These are phyloP conservation scores for Craterocephalus amniculus DNA, from an alignment of 2,797 vertebrate species.

Conservation along the genomic window DNA sequence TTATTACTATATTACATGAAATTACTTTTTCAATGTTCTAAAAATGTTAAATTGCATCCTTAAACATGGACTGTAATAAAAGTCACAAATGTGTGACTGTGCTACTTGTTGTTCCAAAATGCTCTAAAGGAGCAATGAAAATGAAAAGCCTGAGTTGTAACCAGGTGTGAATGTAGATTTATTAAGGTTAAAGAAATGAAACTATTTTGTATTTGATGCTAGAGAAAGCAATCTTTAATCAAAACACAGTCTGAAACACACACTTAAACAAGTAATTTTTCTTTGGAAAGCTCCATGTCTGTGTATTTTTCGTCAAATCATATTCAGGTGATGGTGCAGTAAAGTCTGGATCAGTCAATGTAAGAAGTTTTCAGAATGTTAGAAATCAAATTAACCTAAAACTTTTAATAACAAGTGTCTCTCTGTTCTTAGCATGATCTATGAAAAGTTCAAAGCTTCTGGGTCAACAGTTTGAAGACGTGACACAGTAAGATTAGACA, in stretches of 20 bases:
- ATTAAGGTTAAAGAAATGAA: not conserved
- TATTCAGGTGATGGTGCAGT: not conserved
- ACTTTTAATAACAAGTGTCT: conserved; percentile 31
- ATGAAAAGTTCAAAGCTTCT: conserved; percentile 52
- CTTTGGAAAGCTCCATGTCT: not conserved
- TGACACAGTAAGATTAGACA: conserved; percentile 24
- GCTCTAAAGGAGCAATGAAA: not conserved
- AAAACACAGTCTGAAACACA: not conserved
- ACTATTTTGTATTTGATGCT: not conserved
- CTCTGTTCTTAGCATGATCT: conserved; percentile 35
- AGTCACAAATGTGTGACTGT: no score
- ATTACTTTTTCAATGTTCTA: no score
- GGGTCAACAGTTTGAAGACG: conserved; percentile 42
- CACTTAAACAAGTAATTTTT: not conserved
- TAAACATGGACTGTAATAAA: no score
- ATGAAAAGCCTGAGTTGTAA: not conserved
- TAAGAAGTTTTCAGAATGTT: conserved; percentile 21
- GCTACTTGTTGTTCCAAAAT: not conserved
- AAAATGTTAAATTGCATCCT: no score
- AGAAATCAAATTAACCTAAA: conserved; percentile 42
- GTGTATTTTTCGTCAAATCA: not conserved
- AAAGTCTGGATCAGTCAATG: conserved; percentile 7
- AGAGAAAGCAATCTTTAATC: not conserved
- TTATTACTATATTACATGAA: no score
- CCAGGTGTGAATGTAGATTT: not conserved